Evolutionary conservation across 2,797 vertebrate species (phyloP), one percentile per base, ranked within the genome.

Genomic region (Ispidina picta): DNA sequence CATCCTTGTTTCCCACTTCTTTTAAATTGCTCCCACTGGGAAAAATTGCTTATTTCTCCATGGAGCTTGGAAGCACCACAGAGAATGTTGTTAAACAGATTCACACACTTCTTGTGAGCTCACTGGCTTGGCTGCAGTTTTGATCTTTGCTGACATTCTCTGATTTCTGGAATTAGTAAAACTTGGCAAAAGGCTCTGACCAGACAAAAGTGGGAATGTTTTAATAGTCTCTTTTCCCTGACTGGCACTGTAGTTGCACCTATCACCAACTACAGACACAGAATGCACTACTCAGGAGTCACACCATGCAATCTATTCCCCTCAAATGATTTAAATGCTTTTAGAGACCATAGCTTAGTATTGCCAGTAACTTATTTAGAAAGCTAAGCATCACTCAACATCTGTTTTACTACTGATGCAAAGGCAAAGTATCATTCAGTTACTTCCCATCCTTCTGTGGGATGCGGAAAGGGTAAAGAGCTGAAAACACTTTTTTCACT

Each of bases 11-110:
- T 54, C 51, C 46, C 41, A 60, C 26, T 69, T 91, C 54, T 78
- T 93, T 89, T 72, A 81, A 82, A 88, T 89, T 80, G 66, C 64
- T 88, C 86, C 65, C 48, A 77, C 41, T 59, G 76, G 86, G 90
- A 89, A 90, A 93, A 88, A 83, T 16, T 20, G 31, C 41, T 70
- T 79, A 23, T 56, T 89, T 74, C 71, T 66, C 62, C 62, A 70
- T 14, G 0, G 1, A 90, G 56, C 21, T 20, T 28, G 18, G 66
- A 93, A 83, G 66, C 35, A 56, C 33, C 41, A 59, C 31, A 0
- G 3, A 68, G 69, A 81, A 81, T 5, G 51, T 5, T 60, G 49
- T 48, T 56, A 21, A 90, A 81, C 41, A 90, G 70, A 83, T 48
- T 49, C 44, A 59, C 76, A 55, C 33, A 28, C 37, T 60, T 65